Evolutionary conservation across 2,797 vertebrate genomes (phyloP).

Genomic region (Paguma larvata): DNA sequence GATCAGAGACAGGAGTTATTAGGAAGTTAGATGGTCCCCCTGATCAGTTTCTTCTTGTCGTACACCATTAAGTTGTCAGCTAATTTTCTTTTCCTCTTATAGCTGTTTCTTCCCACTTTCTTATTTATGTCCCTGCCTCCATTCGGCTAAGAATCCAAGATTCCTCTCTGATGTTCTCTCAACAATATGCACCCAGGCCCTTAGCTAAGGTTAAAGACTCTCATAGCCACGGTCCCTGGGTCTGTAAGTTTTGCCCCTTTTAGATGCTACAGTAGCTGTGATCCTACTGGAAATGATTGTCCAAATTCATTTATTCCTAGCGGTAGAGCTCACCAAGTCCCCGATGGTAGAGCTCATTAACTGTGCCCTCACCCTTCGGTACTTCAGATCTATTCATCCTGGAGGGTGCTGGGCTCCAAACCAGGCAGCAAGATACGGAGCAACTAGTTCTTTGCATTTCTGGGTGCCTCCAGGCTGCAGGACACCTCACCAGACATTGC

Average conservation of each 20-base stretch:
- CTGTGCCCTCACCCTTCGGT: accelerated
- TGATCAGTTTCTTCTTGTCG: not conserved
- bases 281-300: not conserved
- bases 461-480: too few species aligned
- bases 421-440: not conserved
- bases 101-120: not conserved
- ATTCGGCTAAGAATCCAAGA: not conserved
- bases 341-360: not conserved
- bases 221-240: not conserved
- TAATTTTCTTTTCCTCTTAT: not conserved
- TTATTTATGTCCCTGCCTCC: not conserved
- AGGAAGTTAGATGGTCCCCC: not conserved
- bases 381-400: not conserved
- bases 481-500: not conserved
- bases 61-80: not conserved
- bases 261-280: not conserved
- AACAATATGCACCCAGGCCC: not conserved
- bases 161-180: not conserved
- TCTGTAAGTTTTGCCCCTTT: not conserved
- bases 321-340: not conserved
- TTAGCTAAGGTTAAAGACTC: not conserved
- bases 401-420: not conserved
- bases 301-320: not conserved
- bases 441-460: not conserved
- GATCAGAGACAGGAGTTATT: not conserved